Conservation (phyloP, 2,888 invertebrate genomes). For the Amphimallon solstitiale region DNA sequence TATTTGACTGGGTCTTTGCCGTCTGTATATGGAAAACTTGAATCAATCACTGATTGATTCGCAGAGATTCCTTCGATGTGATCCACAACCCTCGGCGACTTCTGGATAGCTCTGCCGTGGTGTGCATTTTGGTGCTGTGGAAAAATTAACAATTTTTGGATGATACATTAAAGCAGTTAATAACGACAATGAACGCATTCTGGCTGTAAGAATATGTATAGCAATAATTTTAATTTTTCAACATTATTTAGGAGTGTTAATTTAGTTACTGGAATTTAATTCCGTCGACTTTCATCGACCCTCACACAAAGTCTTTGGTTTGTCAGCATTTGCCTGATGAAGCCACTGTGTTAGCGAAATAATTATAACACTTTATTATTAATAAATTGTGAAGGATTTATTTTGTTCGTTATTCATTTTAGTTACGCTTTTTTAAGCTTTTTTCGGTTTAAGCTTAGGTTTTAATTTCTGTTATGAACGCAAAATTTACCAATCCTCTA, state of each 20-base stretch:
- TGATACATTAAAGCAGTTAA: neutral
- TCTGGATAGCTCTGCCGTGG: neutral
- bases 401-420: too few species aligned
- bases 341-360: too few species aligned
- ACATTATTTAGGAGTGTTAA: neutral
- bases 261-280: too few species aligned
- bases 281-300: too few species aligned
- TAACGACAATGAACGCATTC: neutral
- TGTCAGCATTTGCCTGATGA: too few species aligned
- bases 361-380: too few species aligned
- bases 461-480: too few species aligned
- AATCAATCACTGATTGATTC: conserved; percentile 2
- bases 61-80: conserved; percentile 3
- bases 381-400: too few species aligned
- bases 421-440: too few species aligned
- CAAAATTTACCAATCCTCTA: too few species aligned
- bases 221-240: neutral
- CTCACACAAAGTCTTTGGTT: too few species aligned
- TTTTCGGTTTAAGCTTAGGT: too few species aligned
- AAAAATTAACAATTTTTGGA: conserved; percentile 4
- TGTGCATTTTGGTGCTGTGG: conserved; percentile 11
- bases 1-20: conserved; percentile 4
- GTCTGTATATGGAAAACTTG: neutral
- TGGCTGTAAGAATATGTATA: neutral
- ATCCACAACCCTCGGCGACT: conserved; percentile 1